These are phyloP conservation scores for Zapornia atra DNA, from an alignment of 2,113 vertebrate genomes.

Conservation along the genomic window DNA sequence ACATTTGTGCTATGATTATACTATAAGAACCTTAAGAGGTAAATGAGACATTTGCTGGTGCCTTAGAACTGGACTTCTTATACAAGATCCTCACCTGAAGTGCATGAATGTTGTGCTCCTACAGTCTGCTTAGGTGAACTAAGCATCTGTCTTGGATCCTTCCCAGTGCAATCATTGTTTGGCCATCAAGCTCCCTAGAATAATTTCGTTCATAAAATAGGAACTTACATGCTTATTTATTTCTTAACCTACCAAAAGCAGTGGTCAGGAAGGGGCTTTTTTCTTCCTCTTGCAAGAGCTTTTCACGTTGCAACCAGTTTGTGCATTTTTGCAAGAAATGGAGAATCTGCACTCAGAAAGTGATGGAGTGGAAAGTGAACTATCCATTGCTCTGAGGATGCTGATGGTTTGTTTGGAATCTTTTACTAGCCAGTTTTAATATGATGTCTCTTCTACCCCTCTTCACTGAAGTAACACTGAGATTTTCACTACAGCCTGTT, in stretches of 20 bases:
- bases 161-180: background rate
- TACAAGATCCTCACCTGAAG: background rate
- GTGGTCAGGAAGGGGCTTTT: background rate
- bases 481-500: background rate
- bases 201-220: background rate
- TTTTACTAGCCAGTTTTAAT: background rate
- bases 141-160: background rate
- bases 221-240: background rate
- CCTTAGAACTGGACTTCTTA: background rate
- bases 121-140: background rate
- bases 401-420: background rate
- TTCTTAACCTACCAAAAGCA: background rate
- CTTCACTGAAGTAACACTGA: background rate
- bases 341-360: background rate
- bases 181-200: background rate
- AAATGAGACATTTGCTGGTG: background rate
- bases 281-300: background rate
- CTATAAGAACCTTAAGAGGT: background rate
- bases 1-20: conserved; percentile 6
- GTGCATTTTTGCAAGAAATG: background rate
- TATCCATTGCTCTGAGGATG: background rate
- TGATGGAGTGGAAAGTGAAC: background rate
- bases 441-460: background rate
- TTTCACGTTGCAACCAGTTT: background rate
- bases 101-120: background rate